Evolutionary conservation across 2,888 invertebrate species (phyloP).

Genomic region (Leucoptera coffeella): DNA sequence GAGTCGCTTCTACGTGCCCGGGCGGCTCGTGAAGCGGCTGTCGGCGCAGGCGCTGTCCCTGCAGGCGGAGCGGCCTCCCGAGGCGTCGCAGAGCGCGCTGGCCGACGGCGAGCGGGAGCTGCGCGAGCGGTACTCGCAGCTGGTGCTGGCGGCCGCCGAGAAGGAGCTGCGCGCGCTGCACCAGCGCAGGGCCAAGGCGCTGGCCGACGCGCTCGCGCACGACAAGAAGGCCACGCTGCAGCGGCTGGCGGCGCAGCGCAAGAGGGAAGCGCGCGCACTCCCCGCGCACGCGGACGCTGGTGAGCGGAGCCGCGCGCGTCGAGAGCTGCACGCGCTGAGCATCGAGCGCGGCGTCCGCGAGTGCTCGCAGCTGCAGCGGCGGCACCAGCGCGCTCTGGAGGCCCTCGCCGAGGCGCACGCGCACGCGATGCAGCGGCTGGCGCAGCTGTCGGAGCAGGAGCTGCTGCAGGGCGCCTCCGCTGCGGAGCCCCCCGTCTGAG

Average conservation of each 20-base stretch:
- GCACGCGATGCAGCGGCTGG: conserved; percentile 58
- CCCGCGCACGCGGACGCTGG: conserved; percentile 87
- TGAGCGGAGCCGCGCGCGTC: conserved; percentile 79
- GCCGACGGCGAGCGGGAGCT: conserved; percentile 43
- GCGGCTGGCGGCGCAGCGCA: conserved; percentile 72
- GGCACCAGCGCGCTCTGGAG: conserved; percentile 69
- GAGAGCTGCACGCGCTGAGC: conserved; percentile 71
- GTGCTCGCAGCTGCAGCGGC: conserved; percentile 70
- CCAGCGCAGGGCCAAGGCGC: conserved; percentile 70
- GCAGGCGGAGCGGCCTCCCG: not conserved
- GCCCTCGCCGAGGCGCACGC: conserved; percentile 76
- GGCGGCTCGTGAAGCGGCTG: conserved; percentile 67
- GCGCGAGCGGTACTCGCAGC: conserved; percentile 78
- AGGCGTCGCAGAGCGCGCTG: no score
- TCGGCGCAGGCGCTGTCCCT: conserved; percentile 33
- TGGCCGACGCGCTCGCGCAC: conserved; percentile 47
- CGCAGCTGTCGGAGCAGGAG: no score
- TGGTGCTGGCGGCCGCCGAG: conserved; percentile 68
- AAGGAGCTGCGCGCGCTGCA: conserved; percentile 76
- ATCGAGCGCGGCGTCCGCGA: conserved; percentile 89
- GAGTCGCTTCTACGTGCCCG: conserved; percentile 69
- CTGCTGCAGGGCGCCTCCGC: no score
- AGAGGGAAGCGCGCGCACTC: conserved; percentile 82
- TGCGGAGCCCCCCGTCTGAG: no score
- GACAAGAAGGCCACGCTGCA: conserved; percentile 63